Evolutionary conservation across 2,113 vertebrate species (phyloP).

Genomic region (Todiramphus chloris): DNA sequence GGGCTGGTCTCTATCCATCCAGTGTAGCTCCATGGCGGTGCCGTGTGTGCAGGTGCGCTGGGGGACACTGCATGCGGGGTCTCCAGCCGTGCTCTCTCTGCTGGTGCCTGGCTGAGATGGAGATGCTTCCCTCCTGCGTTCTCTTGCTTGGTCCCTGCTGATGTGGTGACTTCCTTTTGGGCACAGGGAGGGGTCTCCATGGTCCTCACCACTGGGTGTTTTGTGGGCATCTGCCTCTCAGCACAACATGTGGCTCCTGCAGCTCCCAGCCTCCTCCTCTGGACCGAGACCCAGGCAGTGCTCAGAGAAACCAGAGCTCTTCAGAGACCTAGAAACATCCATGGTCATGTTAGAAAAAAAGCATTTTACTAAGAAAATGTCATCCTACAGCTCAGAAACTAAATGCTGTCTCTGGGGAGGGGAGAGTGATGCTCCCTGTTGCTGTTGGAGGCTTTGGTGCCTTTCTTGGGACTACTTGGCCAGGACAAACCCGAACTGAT

Average conservation of each 20-base stretch:
- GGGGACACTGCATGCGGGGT: accelerated
- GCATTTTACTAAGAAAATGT: background rate
- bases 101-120: background rate
- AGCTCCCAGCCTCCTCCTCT: background rate
- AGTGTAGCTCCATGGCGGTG: accelerated
- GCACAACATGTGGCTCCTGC: background rate
- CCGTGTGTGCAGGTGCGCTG: background rate
- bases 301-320: background rate
- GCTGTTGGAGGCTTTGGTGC: background rate
- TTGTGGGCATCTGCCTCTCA: background rate
- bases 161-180: accelerated
- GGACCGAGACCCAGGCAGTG: background rate
- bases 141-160: background rate
- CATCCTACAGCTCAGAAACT: background rate
- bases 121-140: background rate
- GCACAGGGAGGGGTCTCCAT: accelerated
- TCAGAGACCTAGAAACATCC: background rate
- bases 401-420: background rate
- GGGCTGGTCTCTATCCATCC: too few species aligned
- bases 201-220: accelerated
- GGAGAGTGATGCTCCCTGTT: background rate
- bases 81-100: too few species aligned
- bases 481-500: background rate
- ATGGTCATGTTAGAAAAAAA: background rate
- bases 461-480: background rate